Base-by-base conservation (phyloP, 2,113 vertebrate species). In the Brevimyrus niger region DNA sequence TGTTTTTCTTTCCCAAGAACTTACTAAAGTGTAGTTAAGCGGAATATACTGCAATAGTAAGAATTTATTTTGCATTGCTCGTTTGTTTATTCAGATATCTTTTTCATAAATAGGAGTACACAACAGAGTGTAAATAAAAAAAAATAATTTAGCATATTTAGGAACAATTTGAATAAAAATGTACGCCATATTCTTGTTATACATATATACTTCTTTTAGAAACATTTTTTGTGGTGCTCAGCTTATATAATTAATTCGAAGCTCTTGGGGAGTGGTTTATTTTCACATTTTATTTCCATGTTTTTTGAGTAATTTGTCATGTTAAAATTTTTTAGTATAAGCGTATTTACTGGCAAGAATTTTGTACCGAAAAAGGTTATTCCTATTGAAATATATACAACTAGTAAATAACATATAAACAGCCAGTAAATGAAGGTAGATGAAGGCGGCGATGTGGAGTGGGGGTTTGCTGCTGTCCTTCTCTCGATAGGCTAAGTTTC, bases 401-500 rank as follows among this genome's bases (percentile, higher is more conserved):
- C 42, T 44, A 23, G 38, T 46, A 42, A 42, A 23, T 83, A 38
- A 46, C 17, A 23, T 47, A 23, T 23, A 47, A 84, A 47, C 38
- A 46, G 38, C 42, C 17, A 83, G 80, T 21, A 44, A 42, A 48
- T 84, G 91, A 95, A 93, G 51, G 47, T 35, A 27, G 23, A 27
- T 6, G 95, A 96, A 95, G 95, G 95, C 93, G 89, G 86, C 90
- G 92, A 90, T 88, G 88, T 89, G 88, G 89, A 91, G 82, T 82
- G 92, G 90, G 92, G 91, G 91, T 93, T 93, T 93, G 95, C 96
- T 95, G 95, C 95, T 95, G 95, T 96, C 90, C 89, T 94, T 94
- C 93, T 95, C 96, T 97, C 97, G 96, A 98, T 97, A 97, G 97
- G 98, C 97, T 98, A 97, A 98, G 97, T 98, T 98, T 97, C 97